Conservation (phyloP, 2,113 vertebrate genomes). For the Microcebus murinus region DNA sequence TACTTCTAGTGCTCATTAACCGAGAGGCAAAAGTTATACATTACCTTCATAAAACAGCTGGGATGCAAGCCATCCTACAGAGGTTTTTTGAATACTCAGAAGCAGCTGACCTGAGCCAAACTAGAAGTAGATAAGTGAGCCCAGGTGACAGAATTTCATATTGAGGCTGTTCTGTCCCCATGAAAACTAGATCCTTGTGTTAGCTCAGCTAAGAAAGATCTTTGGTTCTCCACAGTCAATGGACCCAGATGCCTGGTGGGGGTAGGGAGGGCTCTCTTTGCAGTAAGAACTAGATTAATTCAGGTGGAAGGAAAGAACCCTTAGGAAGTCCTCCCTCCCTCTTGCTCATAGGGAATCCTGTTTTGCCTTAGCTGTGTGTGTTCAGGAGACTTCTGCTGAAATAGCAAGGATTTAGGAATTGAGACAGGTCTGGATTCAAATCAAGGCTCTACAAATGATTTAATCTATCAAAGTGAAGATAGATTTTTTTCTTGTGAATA, state of each 20-base stretch:
- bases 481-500: background rate
- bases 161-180: background rate
- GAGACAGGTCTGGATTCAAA: conserved; percentile 5
- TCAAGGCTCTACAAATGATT: background rate
- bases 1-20: conserved; percentile 47
- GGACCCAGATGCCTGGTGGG: background rate
- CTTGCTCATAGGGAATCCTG: background rate
- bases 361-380: background rate
- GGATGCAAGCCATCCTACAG: background rate
- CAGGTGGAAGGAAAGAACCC: background rate
- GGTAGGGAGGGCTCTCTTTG: background rate
- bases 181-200: conserved; percentile 14
- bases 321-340: background rate
- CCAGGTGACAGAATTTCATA: conserved; percentile 45
- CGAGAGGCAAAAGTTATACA: conserved; percentile 38
- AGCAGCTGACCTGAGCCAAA: conserved; percentile 47
- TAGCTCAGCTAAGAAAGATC: conserved; percentile 1
- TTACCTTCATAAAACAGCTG: conserved; percentile 9
- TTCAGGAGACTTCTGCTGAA: background rate
- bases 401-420: background rate
- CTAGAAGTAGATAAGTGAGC: conserved; percentile 5
- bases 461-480: background rate
- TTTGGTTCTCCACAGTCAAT: background rate
- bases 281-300: background rate
- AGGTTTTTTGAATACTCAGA: background rate